Percentiles rank a stretch among this genome's conserved stretches.
These are phyloP conservation scores for Apostichopus californicus DNA, from an alignment of 35 echinoderm and acorn worm genomes.

Conservation along the genomic window DNA sequence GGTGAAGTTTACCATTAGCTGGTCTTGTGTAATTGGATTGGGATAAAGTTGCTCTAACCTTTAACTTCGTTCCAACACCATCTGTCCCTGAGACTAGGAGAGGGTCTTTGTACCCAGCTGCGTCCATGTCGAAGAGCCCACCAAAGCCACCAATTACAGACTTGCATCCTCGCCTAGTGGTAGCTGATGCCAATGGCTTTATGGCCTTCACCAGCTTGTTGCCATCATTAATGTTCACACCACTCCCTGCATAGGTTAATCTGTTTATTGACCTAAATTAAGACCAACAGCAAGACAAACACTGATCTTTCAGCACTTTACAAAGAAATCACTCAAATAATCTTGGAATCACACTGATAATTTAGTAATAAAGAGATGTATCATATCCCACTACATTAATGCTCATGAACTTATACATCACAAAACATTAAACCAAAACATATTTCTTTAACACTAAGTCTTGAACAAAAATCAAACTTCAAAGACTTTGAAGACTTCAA, in stretches of 20 bases:
- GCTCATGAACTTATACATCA: background rate
- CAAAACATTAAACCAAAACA: background rate
- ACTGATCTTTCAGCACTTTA: background rate
- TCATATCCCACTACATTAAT: too few relatives aligned
- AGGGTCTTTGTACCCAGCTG: constrained; percentile 89
- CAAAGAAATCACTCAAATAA: too few relatives aligned
- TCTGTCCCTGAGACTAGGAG: constrained; percentile 94
- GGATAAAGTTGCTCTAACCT: constrained; percentile 54
- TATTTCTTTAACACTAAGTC: too few relatives aligned
- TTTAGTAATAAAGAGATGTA: too few relatives aligned
- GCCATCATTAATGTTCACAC: constrained; percentile 85
- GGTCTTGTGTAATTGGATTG: background rate
- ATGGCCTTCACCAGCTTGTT: constrained; percentile 83
- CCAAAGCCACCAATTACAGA: constrained; percentile 95
- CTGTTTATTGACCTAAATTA: constrained; percentile 45
- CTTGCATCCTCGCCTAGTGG: constrained; percentile 79
- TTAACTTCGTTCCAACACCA: constrained; percentile 96
- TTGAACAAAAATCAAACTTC: too few relatives aligned
- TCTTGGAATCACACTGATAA: too few relatives aligned
- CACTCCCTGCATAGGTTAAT: constrained; percentile 85
- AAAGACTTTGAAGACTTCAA: too few relatives aligned
- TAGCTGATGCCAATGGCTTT: constrained; percentile 78
- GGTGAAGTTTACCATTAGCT: background rate
- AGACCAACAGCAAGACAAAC: background rate
- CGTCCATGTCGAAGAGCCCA: constrained; percentile 83